A percentile compares a stretch with the other conserved stretches of the same genome.
phyloP scores from a whole-genome alignment of 2,797 vertebrate species.

The Acanthiza pusilla region DNA sequence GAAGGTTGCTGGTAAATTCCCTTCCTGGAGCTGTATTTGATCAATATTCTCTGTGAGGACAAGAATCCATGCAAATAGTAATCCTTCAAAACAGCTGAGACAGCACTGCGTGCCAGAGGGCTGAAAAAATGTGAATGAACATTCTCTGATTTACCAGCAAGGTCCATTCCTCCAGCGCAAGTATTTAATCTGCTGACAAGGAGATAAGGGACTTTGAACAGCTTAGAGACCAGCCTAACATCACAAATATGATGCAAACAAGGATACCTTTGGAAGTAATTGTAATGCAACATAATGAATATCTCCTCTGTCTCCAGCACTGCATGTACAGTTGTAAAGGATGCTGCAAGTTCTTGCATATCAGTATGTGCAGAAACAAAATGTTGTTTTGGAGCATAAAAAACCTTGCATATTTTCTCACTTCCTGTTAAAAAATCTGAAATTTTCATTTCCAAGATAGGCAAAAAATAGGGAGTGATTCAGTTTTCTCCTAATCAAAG shows the following conservation, averaged over 20 bases:
- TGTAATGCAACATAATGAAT: not conserved
- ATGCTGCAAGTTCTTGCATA: not conserved
- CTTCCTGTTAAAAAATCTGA: not conserved
- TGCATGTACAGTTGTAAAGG: not conserved
- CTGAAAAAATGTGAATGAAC: not conserved
- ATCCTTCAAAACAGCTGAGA: slow-evolving; percentile 12
- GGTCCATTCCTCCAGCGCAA: not conserved
- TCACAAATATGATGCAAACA: not conserved
- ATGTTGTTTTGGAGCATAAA: not conserved
- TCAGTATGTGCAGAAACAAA: not conserved
- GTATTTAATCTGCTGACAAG: slow-evolving; percentile 24
- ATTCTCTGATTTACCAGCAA: not conserved
- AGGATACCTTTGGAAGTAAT: not conserved
- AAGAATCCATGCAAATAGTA: not conserved
- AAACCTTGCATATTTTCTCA: not conserved
- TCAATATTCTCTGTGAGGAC: not conserved
- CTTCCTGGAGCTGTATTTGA: not conserved
- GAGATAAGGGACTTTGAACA: not conserved
- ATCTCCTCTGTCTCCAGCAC: not conserved
- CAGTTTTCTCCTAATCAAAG: not conserved
- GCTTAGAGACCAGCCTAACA: not conserved
- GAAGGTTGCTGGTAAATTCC: not conserved
- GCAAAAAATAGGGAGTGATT: not conserved
- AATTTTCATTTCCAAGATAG: not conserved
- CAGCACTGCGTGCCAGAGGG: not conserved